Conservation (phyloP, 1,140 invertebrate genomes). For the Drosophila pseudoananassae region DNA sequence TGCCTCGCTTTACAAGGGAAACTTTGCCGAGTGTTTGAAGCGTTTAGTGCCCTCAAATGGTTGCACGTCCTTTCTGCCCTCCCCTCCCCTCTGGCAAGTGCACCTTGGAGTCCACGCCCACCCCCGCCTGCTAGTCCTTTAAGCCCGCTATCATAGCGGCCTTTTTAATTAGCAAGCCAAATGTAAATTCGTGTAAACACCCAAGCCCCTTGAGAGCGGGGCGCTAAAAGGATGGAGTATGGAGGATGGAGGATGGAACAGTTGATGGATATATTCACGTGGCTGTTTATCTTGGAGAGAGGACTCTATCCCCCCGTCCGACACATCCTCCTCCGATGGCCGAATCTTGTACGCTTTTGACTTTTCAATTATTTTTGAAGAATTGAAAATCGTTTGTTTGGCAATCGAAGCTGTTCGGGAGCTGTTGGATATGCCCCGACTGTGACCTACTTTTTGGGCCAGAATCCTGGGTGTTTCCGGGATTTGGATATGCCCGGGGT, state of each 20-base stretch:
- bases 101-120: not conserved
- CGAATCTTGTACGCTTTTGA: not conserved
- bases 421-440: too few relatives aligned
- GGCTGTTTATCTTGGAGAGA: too few relatives aligned
- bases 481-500: not conserved
- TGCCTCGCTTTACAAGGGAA: not conserved
- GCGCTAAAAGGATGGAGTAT: too few relatives aligned
- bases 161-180: constrained; percentile 51
- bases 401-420: not conserved
- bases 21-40: constrained; percentile 44
- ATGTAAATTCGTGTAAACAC: constrained; percentile 19
- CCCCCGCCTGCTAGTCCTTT: not conserved
- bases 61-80: constrained; percentile 11
- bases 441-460: not conserved
- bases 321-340: not conserved
- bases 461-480: not conserved
- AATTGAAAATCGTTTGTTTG: not conserved
- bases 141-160: constrained; percentile 11
- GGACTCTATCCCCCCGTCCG: too few relatives aligned
- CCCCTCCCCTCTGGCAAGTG: not conserved
- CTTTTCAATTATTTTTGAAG: not conserved
- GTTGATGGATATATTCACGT: not conserved
- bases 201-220: too few relatives aligned
- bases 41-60: constrained; percentile 60
- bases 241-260: not conserved